These are phyloP conservation scores for Sula dactylatra DNA, from an alignment of 2,113 vertebrate genomes.

Conservation along the genomic window DNA sequence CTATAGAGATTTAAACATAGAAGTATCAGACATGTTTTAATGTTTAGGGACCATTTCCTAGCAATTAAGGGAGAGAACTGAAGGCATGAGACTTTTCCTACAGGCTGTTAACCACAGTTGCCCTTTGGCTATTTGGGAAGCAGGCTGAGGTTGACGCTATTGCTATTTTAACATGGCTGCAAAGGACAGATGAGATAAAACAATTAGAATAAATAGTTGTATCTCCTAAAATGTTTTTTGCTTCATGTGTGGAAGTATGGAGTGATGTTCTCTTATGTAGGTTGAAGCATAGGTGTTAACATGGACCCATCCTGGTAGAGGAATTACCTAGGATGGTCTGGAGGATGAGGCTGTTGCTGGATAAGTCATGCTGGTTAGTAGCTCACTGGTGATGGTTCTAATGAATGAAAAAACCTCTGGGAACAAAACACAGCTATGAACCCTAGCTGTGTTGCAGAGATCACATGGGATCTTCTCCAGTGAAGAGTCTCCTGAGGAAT, in stretches of 20 bases:
- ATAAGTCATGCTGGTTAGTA: not conserved
- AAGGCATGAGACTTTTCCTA: not conserved
- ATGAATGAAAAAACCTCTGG: not conserved
- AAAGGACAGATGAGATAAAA: not conserved
- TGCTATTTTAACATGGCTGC: not conserved
- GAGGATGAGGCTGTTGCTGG: not conserved
- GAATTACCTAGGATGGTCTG: not conserved
- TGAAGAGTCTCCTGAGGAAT: not conserved
- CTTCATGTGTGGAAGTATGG: not conserved
- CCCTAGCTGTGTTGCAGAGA: not conserved
- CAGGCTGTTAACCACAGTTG: not conserved
- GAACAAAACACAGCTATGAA: not conserved
- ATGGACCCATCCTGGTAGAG: not conserved
- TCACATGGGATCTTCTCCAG: not conserved
- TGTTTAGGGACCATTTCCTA: not conserved
- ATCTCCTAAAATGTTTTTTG: not conserved
- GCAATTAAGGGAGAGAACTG: conserved; percentile 23
- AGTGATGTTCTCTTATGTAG: not conserved
- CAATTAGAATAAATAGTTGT: not conserved
- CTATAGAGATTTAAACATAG: not conserved
- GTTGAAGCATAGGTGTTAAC: not conserved
- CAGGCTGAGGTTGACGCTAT: not conserved
- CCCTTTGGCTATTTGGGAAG: not conserved
- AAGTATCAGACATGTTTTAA: not conserved
- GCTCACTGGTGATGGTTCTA: not conserved